Percentiles rank a stretch among this genome's conserved stretches.
Evolutionary conservation across 2,888 invertebrate species (phyloP).

Genomic region (Campaea margaritaria): DNA sequence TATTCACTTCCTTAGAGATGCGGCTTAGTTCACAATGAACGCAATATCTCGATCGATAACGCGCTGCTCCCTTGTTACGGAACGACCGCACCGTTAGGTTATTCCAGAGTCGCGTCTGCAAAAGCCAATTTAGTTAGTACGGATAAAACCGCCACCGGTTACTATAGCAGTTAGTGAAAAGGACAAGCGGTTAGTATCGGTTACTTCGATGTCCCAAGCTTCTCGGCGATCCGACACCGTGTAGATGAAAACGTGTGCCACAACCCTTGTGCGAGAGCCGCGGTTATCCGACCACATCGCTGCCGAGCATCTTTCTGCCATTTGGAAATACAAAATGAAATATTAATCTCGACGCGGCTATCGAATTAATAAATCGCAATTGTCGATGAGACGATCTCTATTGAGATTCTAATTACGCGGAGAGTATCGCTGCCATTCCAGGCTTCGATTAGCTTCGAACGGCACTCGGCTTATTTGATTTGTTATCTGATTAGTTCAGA

Average conservation of each 20-base stretch:
- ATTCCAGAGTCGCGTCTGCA: slow-evolving; percentile 25
- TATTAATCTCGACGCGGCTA: slow-evolving; percentile 67
- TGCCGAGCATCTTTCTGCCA: slow-evolving; percentile 56
- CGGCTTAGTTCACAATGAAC: slow-evolving; percentile 21
- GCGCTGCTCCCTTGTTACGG: neutral
- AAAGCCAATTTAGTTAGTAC: slow-evolving; percentile 39
- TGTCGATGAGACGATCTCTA: slow-evolving; percentile 71
- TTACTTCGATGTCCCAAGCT: slow-evolving; percentile 59
- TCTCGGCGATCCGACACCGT: slow-evolving; percentile 52
- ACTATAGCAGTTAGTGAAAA: slow-evolving; percentile 47
- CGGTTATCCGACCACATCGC: slow-evolving; percentile 81
- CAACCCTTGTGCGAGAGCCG: slow-evolving; percentile 73
- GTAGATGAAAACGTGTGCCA: slow-evolving; percentile 63
- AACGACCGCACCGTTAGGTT: slow-evolving; percentile 10
- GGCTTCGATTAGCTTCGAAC: slow-evolving; percentile 59
- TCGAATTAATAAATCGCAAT: slow-evolving; percentile 76
- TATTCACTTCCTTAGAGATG: slow-evolving; percentile 16
- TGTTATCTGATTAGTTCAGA: slow-evolving; percentile 64
- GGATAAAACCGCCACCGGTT: slow-evolving; percentile 45
- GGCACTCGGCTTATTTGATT: slow-evolving; percentile 61
- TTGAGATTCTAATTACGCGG: slow-evolving; percentile 75
- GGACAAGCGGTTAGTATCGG: slow-evolving; percentile 57
- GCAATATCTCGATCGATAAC: slow-evolving; percentile 42
- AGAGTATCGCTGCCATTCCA: slow-evolving; percentile 62
- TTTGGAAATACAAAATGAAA: slow-evolving; percentile 68